Evolutionary conservation across 2,797 vertebrate species (phyloP), one percentile per base, ranked within the genome.

Genomic region (Bovichtus variegatus): DNA sequence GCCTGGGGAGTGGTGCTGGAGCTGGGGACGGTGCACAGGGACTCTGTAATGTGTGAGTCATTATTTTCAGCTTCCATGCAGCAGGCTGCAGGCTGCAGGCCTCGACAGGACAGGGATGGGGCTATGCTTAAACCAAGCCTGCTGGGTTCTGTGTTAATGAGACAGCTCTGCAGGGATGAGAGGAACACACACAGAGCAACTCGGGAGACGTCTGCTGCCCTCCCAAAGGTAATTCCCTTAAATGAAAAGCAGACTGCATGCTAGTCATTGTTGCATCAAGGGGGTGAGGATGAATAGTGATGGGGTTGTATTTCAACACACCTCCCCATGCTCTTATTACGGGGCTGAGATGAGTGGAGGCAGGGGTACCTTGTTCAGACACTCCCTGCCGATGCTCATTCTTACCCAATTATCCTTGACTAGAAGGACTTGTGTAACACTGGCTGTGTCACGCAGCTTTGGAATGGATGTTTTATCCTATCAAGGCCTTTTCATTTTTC

Each of bases 201-300:
- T 89, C 89, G 36, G 89, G 91, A 93, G 90, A 92, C 62, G 89
- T 91, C 92, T 92, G 87, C 87, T 74, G 85, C 89, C 90, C 89
- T 92, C 91, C 91, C 89, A 73, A 90, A 91, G 91, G 93, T 93
- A 92, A 93, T 93, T 93, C 91, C 77, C 80, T 86, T 91, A 94
- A 95, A 95, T 94, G 89, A 94, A 95, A 95, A 94, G 93, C 94
- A 96, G 94, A 93, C 90, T 62, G 76, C 82, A 74, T 71, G 76
- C 87, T 77, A 92, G 92, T 89, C 91, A 89, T 89, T 91, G 88
- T 89, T 93, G 87, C 83, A 79, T 87, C 74, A 73, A 88, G 85
- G 85, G 87, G 90, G 82, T 63, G 77, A 92, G 87, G 84, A 91
- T 87, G 87, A 91, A 89, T 90, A 81, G 89, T 89, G 89, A 90